Percentiles rank a stretch among this genome's conserved stretches.
Conservation (phyloP, 2,113 vertebrate species). For the Papio anubis region DNA sequence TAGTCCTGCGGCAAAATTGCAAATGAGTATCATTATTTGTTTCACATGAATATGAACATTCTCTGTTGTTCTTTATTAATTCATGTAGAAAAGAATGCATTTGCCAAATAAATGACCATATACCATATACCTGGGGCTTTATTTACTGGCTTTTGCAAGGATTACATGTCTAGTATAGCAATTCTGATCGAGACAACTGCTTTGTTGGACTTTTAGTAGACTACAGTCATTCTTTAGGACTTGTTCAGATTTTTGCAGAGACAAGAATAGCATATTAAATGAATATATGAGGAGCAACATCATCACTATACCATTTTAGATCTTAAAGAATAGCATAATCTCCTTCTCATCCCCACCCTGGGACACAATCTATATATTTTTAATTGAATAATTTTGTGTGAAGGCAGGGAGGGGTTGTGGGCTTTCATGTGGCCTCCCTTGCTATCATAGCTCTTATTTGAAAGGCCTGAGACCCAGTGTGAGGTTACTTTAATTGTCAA, state of each 20-base stretch:
- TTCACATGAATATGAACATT: not conserved
- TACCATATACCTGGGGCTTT: not conserved
- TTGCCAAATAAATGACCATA: not conserved
- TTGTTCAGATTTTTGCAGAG: not conserved
- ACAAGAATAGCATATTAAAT: not conserved
- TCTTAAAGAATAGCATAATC: not conserved
- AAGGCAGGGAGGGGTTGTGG: too few species aligned
- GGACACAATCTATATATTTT: not conserved
- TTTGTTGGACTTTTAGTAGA: not conserved
- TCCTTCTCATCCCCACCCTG: not conserved
- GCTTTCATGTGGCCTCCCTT: not conserved
- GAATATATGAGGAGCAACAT: not conserved
- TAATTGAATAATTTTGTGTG: not conserved
- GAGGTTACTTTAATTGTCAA: not conserved
- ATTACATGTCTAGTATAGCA: not conserved
- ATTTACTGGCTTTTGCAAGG: not conserved
- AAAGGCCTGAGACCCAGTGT: not conserved
- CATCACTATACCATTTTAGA: not conserved
- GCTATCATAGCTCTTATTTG: too few species aligned
- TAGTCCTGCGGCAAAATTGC: not conserved
- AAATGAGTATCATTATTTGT: not conserved
- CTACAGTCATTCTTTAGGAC: not conserved
- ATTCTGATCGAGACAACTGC: not conserved
- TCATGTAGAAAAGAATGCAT: not conserved
- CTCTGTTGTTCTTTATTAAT: not conserved